These are phyloP conservation scores for Marasmarcha lunaedactyla DNA, from an alignment of 2,888 invertebrate species.

Conservation along the genomic window DNA sequence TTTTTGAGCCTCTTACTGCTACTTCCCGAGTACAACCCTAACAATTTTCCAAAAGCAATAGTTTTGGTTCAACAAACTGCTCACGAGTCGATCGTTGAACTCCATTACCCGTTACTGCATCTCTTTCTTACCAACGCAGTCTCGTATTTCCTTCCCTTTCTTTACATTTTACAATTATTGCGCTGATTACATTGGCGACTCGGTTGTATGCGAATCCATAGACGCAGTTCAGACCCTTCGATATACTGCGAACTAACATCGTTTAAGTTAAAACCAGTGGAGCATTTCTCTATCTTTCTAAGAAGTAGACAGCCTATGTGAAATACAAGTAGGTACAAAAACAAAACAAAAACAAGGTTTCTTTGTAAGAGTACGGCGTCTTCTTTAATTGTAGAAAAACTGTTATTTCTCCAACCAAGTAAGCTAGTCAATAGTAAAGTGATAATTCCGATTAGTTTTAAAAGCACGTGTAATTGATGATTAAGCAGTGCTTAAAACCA, in stretches of 20 bases:
- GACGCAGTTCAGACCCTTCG: slow-evolving; percentile 18
- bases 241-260: slow-evolving; percentile 23
- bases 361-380: too few species aligned
- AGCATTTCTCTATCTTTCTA: slow-evolving; percentile 10
- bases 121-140: slow-evolving; percentile 30
- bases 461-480: too few species aligned
- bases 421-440: too few species aligned
- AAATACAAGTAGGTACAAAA: too few species aligned
- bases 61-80: slow-evolving; percentile 68
- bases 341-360: too few species aligned
- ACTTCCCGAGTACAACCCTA: slow-evolving; percentile 55
- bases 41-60: slow-evolving; percentile 60
- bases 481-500: too few species aligned
- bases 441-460: too few species aligned
- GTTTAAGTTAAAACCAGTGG: slow-evolving; percentile 6
- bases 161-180: slow-evolving; percentile 31
- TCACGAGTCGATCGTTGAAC: slow-evolving; percentile 65
- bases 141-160: slow-evolving; percentile 30
- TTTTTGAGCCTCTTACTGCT: too few species aligned
- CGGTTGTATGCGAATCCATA: slow-evolving; percentile 31
- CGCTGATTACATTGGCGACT: slow-evolving; percentile 33
- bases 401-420: too few species aligned
- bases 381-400: too few species aligned
- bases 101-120: slow-evolving; percentile 44
- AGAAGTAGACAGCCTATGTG: too few species aligned